Conservation (phyloP, 2,888 invertebrate species). For the Gymnoscelis rufifasciata region DNA sequence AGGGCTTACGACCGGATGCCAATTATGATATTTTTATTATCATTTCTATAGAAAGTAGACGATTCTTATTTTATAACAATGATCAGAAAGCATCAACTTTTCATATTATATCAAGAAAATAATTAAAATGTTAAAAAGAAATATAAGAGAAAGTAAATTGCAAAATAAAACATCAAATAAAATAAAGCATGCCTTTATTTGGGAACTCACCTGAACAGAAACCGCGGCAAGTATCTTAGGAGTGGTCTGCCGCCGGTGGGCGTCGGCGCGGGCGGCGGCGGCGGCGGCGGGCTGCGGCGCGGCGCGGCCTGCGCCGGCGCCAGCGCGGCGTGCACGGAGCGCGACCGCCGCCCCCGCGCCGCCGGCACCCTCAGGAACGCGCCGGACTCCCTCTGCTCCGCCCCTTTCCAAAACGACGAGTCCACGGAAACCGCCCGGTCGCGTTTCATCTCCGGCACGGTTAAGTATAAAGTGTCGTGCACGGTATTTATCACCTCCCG, state of each 20-base stretch:
- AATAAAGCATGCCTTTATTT: constrained; percentile 1
- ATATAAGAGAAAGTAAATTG: too few species aligned
- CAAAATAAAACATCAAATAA: constrained; percentile 2
- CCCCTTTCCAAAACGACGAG: constrained; percentile 86
- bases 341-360: constrained; percentile 86
- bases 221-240: constrained; percentile 15
- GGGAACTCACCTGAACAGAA: constrained; percentile 58
- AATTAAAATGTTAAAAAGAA: too few species aligned
- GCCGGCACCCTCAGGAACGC: constrained; percentile 85
- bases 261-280: constrained; percentile 27
- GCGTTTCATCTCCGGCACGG: constrained; percentile 90
- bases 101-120: too few species aligned
- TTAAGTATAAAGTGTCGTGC: constrained; percentile 85
- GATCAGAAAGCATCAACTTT: too few species aligned
- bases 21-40: too few species aligned
- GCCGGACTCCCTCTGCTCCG: constrained; percentile 69
- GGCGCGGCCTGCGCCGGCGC: constrained; percentile 93
- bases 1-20: too few species aligned
- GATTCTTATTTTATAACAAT: too few species aligned
- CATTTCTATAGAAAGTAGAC: too few species aligned
- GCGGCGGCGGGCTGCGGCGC: constrained; percentile 82
- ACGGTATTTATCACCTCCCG: constrained; percentile 67
- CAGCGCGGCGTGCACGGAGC: constrained; percentile 92
- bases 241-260: constrained; percentile 33
- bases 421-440: constrained; percentile 93